Percentiles rank a stretch among this genome's conserved stretches.
These are phyloP conservation scores for Corydoras maculifer DNA, from an alignment of 2,113 vertebrate genomes.

Conservation along the genomic window DNA sequence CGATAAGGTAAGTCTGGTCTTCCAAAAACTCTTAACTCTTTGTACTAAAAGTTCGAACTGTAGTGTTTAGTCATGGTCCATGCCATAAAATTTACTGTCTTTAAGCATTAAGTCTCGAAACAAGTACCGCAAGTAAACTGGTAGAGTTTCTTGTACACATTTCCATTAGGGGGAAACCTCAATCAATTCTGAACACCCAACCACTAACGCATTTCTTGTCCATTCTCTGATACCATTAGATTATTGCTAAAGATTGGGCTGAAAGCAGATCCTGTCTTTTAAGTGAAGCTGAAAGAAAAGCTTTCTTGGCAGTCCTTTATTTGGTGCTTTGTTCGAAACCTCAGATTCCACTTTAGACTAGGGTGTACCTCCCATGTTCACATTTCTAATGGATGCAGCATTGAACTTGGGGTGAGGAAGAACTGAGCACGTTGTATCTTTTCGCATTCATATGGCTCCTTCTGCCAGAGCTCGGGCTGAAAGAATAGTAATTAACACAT, in stretches of 20 bases:
- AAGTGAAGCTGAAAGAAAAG: constrained; percentile 30
- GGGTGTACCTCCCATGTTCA: not conserved
- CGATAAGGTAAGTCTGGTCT: constrained; percentile 82
- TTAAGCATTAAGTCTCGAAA: no score
- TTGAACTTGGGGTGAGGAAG: not conserved
- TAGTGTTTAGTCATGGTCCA: no score
- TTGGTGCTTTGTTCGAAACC: constrained; percentile 29
- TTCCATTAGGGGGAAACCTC: constrained; percentile 21
- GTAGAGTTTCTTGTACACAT: constrained; percentile 3
- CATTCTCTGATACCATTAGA: constrained; percentile 34
- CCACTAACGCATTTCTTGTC: constrained; percentile 38
- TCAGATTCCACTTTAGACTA: constrained; percentile 22
- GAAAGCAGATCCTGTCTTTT: constrained; percentile 36
- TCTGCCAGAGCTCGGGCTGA: not conserved
- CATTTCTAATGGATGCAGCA: constrained; percentile 11
- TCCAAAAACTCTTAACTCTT: no score
- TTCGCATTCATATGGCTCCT: not conserved
- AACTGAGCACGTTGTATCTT: not conserved
- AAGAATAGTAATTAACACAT: constrained; percentile 21
- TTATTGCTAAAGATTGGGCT: constrained; percentile 22
- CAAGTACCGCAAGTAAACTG: no score
- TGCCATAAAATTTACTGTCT: no score
- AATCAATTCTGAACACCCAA: constrained; percentile 21
- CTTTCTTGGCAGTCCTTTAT: constrained; percentile 33
- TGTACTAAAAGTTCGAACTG: no score